These are phyloP conservation scores for Epinephelus malabaricus DNA, from an alignment of 2,797 vertebrate genomes.

Conservation along the genomic window DNA sequence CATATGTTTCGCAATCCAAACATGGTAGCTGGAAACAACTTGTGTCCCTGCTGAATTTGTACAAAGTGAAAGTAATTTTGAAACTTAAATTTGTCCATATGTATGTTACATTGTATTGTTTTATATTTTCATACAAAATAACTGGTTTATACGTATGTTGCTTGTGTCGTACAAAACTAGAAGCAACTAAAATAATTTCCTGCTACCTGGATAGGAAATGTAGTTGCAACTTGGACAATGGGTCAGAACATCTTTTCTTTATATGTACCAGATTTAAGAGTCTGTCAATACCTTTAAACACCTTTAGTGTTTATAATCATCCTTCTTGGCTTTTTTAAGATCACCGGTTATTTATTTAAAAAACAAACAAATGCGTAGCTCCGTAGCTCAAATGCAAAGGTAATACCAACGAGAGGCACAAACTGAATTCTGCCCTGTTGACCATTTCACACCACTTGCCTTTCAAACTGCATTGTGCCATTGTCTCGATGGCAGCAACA, in stretches of 20 bases:
- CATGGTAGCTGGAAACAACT: too few relatives aligned
- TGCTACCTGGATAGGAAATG: not conserved
- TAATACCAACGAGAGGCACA: not conserved
- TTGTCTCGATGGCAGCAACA: conserved; percentile 58
- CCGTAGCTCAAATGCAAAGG: not conserved
- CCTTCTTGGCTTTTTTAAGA: not conserved
- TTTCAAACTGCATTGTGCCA: conserved; percentile 72
- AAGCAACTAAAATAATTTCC: not conserved
- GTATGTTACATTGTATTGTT: not conserved
- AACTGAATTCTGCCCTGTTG: not conserved
- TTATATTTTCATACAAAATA: conserved; percentile 4
- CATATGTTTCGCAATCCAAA: too few relatives aligned
- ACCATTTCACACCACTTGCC: conserved; percentile 72
- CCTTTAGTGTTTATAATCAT: not conserved
- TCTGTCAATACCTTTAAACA: not conserved
- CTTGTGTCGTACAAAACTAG: not conserved
- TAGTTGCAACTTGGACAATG: not conserved
- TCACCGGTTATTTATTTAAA: not conserved
- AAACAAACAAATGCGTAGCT: not conserved
- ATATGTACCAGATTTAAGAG: not conserved
- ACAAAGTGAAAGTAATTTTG: too few relatives aligned
- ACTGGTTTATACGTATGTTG: not conserved
- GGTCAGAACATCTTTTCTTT: not conserved
- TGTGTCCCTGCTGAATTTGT: too few relatives aligned
- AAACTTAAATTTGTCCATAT: not conserved